Conservation (phyloP, 1,140 invertebrate species). For the Oedothorax gibbosus region DNA sequence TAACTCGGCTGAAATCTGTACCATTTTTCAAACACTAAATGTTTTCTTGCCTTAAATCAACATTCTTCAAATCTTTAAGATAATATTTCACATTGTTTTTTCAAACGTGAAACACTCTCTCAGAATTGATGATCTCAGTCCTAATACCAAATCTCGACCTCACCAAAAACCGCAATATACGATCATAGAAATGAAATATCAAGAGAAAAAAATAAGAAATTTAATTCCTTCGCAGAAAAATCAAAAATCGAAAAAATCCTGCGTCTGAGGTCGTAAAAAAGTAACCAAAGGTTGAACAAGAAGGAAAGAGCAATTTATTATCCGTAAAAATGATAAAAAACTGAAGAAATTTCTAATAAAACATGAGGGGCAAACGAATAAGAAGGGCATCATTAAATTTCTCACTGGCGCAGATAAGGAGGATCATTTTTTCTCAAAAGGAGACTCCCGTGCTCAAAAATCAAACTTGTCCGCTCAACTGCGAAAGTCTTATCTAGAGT, state of each 20-base stretch:
- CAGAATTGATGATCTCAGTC: too few species aligned
- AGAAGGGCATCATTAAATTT: constrained; percentile 30
- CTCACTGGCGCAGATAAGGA: not conserved
- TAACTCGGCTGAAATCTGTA: too few species aligned
- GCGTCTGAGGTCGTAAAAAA: constrained; percentile 13
- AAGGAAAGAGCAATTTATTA: constrained; percentile 22
- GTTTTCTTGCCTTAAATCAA: too few species aligned
- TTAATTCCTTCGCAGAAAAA: not conserved
- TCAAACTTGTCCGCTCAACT: not conserved
- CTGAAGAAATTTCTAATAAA: constrained; percentile 16
- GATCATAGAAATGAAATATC: too few species aligned
- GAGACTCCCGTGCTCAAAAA: not conserved
- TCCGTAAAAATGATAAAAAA: not conserved
- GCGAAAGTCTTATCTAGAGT: constrained; percentile 8
- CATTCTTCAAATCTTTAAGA: too few species aligned
- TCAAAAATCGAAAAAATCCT: not conserved
- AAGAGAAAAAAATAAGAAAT: not conserved
- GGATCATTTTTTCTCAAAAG: not conserved
- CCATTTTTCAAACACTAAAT: too few species aligned
- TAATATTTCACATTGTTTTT: too few species aligned
- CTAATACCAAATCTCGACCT: too few species aligned
- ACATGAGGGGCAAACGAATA: not conserved
- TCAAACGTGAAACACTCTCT: too few species aligned
- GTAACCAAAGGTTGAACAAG: not conserved
- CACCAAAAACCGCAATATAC: too few species aligned